A percentile compares a stretch with the other conserved stretches of the same genome.
These are phyloP conservation scores for Cotesia congregata DNA, from an alignment of 2,888 invertebrate genomes.

Conservation along the genomic window DNA sequence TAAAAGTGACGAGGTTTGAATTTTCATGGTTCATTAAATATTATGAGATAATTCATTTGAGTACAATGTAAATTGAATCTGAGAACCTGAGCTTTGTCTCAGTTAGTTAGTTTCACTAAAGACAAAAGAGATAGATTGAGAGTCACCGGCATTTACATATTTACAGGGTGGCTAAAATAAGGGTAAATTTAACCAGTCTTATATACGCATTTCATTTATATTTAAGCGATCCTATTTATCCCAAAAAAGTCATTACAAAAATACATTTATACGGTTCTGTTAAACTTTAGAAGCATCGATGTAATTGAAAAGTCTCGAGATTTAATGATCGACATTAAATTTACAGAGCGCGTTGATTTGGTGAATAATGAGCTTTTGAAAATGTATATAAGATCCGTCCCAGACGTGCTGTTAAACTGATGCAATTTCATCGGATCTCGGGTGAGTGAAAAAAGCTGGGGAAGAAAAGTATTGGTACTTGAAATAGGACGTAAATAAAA, in stretches of 20 bases:
- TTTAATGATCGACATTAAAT: background rate
- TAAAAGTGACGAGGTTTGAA: background rate
- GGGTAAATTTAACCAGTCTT: background rate
- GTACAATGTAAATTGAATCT: conserved; percentile 37
- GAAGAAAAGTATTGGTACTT: conserved; percentile 17
- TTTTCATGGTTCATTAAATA: conserved; percentile 30
- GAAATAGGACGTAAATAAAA: conserved; percentile 28
- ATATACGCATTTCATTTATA: conserved; percentile 18
- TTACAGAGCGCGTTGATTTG: background rate
- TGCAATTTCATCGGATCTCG: conserved; percentile 20
- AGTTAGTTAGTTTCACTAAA: conserved; percentile 32
- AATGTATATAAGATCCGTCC: conserved; percentile 3
- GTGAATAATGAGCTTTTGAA: conserved; percentile 23
- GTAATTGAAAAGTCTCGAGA: background rate
- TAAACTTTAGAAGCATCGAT: background rate
- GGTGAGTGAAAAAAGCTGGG: background rate
- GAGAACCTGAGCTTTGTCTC: conserved; percentile 29
- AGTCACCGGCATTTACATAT: conserved; percentile 38
- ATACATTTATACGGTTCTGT: no score
- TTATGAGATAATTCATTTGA: conserved; percentile 34
- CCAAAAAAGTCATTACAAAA: no score
- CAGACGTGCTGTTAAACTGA: conserved; percentile 6
- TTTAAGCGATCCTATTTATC: background rate
- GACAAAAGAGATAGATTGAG: conserved; percentile 29
- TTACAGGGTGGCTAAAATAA: conserved; percentile 23